phyloP scores from a whole-genome alignment of 2,113 vertebrate species.

The Piliocolobus tephrosceles region DNA sequence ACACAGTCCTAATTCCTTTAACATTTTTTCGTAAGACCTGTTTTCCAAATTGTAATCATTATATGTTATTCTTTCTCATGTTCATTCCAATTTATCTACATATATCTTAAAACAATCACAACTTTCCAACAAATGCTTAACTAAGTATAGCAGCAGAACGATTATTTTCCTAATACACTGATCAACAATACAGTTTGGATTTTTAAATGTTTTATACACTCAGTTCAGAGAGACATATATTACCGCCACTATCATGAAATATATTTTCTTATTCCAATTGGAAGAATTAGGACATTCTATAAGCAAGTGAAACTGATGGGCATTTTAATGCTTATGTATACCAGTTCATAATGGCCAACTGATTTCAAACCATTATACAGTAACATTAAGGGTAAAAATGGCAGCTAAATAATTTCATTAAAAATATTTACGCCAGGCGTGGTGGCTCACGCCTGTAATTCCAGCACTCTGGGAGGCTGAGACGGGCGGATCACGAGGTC shows the following conservation, averaged over 20 bases:
- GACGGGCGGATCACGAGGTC: too few relatives aligned
- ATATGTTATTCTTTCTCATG: neutral
- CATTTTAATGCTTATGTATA: neutral
- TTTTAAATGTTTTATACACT: conserved; percentile 16
- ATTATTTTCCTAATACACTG: neutral
- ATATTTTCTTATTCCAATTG: neutral
- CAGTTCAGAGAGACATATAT: conserved; percentile 8
- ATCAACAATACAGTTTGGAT: neutral
- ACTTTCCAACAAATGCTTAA: neutral
- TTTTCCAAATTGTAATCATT: neutral
- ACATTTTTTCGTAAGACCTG: neutral
- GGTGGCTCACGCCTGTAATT: too few relatives aligned
- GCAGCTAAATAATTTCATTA: conserved; percentile 7
- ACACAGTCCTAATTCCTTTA: neutral
- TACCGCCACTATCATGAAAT: neutral
- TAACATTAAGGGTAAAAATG: neutral
- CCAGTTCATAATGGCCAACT: neutral
- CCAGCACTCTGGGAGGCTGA: too few relatives aligned
- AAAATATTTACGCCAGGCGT: neutral
- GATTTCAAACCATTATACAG: neutral
- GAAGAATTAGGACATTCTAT: neutral
- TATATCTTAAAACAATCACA: neutral
- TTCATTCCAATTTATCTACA: neutral
- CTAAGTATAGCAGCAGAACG: neutral
- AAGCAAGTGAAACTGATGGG: neutral